A percentile compares a stretch with the other conserved stretches of the same genome.
phyloP scores from a whole-genome alignment of 1,140 invertebrate species.

The Leptopilina boulardi region DNA sequence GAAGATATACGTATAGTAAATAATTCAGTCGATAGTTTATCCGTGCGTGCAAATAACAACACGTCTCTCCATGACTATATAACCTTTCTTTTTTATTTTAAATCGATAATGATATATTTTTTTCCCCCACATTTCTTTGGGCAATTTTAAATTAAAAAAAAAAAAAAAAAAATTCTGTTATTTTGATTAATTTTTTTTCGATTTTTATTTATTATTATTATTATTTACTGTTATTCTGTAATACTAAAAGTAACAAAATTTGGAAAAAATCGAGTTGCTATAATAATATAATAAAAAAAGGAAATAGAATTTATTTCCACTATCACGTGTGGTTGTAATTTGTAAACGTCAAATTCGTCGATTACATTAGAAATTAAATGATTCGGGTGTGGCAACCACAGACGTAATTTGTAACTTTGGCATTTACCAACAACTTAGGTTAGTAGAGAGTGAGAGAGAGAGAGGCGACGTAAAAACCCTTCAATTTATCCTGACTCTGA shows the following conservation, averaged over 20 bases:
- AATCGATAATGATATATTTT: too few relatives aligned
- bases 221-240: too few relatives aligned
- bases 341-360: constrained; percentile 47
- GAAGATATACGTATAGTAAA: constrained; percentile 33
- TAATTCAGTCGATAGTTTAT: constrained; percentile 34
- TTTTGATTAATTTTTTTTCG: too few relatives aligned
- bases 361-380: constrained; percentile 59
- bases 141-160: too few relatives aligned
- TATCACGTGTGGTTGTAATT: background rate
- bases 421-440: constrained; percentile 43
- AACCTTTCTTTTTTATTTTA: too few relatives aligned
- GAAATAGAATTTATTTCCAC: background rate
- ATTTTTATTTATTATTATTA: background rate
- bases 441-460: too few relatives aligned
- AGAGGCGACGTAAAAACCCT: constrained; percentile 33
- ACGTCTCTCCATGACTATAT: constrained; percentile 7
- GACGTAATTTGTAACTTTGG: constrained; percentile 53
- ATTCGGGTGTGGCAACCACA: constrained; percentile 43
- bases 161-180: too few relatives aligned
- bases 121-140: too few relatives aligned
- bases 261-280: too few relatives aligned
- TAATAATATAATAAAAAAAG: background rate
- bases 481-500: constrained; percentile 33
- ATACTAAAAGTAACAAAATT: too few relatives aligned
- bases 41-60: constrained; percentile 14